Base-by-base conservation (phyloP, 2,113 vertebrate species). In the Lepus timidus region DNA sequence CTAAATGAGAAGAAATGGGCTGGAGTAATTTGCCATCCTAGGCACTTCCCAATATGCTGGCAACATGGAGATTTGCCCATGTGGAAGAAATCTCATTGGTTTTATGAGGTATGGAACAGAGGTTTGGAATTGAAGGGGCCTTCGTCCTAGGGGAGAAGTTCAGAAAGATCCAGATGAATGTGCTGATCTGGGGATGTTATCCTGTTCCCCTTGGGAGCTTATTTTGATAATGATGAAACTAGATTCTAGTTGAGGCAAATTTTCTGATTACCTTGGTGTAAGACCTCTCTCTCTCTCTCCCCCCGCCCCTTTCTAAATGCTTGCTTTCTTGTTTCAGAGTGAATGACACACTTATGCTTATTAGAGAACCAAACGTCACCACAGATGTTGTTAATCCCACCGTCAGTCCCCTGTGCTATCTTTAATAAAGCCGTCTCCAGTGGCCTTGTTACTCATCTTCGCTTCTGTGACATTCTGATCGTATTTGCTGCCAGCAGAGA, bases 371-470 rank as follows among this genome's bases (percentile, higher is more conserved):
- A 74, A 90, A 74, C 61, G 6, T 68, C 36, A 33, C 49, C 86
- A 20, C 22, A 71, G 49, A n/a, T 74, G 68, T 31, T 85, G 33
- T 67, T 58, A 80, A 49, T 90, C 90, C 25, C 29, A 62, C 36
- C 83, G 70, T 70, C 10, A 87, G 55, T 71, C 31, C 36, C 75
- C 76, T 67, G 51, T 85, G 71, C 7, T 14, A 36, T 82, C 33
- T 80, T 94, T 91, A 79, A 85, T 90, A 95, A 91, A 85, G 68
- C 31, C 88, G 44, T 80, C 74, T 92, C 88, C 36, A 39, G 1
- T 51, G 87, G 0, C 65, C 36, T 92, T 74, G 71, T 88, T 94
- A 52, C 6, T 58, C 61, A 74, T 65, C 74, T 89, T 49, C 80
- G 90, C 64, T 65, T 93, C 31, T 64, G 75, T 75, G 92, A 39